phyloP scores from a whole-genome alignment of 1,140 invertebrate species.

The Drosophila serrata region DNA sequence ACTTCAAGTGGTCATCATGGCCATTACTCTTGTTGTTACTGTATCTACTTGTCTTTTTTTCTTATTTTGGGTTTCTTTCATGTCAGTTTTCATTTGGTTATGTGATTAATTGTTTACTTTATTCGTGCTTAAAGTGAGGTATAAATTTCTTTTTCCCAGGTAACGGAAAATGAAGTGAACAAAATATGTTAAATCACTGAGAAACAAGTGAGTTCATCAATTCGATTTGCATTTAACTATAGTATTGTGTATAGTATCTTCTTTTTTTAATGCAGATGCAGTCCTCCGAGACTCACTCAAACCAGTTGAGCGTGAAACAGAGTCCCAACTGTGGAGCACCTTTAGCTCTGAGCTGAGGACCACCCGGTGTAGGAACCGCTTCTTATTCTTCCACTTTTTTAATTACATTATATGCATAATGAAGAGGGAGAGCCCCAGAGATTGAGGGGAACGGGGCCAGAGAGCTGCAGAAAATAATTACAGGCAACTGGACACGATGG shows the following conservation, averaged over 20 bases:
- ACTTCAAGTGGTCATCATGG: constrained; percentile 52
- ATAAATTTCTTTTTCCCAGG: constrained; percentile 37
- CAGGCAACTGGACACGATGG: constrained; percentile 60
- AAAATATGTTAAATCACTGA: constrained; percentile 3
- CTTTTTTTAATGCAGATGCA: neutral
- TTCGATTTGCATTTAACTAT: constrained; percentile 28
- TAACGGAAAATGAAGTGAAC: constrained; percentile 18
- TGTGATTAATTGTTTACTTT: constrained; percentile 67
- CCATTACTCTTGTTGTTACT: constrained; percentile 48
- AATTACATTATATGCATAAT: constrained; percentile 81
- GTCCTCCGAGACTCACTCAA: constrained; percentile 22
- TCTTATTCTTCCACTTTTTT: constrained; percentile 59
- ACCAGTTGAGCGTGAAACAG: constrained; percentile 45
- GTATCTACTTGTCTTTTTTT: neutral
- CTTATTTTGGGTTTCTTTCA: constrained; percentile 33
- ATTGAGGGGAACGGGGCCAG: constrained; percentile 32
- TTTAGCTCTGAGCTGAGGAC: constrained; percentile 28
- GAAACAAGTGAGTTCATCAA: constrained; percentile 12
- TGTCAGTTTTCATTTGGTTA: constrained; percentile 62
- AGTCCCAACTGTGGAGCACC: constrained; percentile 23
- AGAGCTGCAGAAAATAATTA: constrained; percentile 69
- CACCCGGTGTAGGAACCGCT: constrained; percentile 35
- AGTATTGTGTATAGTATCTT: neutral
- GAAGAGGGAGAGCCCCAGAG: constrained; percentile 56
- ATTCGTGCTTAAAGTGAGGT: constrained; percentile 37